Evolutionary conservation across 2,797 vertebrate species (phyloP).

Genomic region (Serranus cabrilla): DNA sequence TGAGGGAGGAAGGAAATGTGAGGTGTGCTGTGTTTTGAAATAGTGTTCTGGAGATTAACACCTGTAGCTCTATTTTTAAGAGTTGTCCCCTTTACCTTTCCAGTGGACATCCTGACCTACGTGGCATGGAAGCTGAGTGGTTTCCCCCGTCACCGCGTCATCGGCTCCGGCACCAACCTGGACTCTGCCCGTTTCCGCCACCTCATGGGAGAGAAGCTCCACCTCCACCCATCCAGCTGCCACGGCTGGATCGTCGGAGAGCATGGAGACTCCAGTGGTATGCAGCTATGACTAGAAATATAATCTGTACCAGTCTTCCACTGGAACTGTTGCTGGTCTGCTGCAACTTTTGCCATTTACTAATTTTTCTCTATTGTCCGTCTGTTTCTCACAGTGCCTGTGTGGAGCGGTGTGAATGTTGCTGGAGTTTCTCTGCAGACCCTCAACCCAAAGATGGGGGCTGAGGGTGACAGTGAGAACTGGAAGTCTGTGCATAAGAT

Average conservation of each 20-base stretch:
- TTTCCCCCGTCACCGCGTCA: constrained; percentile 95
- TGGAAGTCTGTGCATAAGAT: constrained; percentile 95
- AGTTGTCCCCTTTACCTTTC: background rate
- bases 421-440: constrained; percentile 93
- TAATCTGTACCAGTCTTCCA: background rate
- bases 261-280: constrained; percentile 98
- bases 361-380: background rate
- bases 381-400: constrained; percentile 87
- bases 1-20: background rate
- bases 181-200: constrained; percentile 97
- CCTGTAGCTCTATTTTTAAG: background rate
- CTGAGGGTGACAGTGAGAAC: constrained; percentile 90
- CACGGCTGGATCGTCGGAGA: constrained; percentile 97
- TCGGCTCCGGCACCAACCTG: constrained; percentile 97
- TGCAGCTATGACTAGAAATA: constrained; percentile 68
- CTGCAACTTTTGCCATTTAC: too few relatives aligned
- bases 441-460: constrained; percentile 91
- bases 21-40: background rate
- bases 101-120: constrained; percentile 97
- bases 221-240: constrained; percentile 93
- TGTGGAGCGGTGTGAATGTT: constrained; percentile 97
- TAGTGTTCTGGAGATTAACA: background rate
- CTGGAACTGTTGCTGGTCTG: background rate
- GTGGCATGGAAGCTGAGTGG: constrained; percentile 99
- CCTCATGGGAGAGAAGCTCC: constrained; percentile 94